Evolutionary conservation across 2,888 invertebrate species (phyloP), one percentile per base, ranked within the genome.

Genomic region (Athetis lepigone): DNA sequence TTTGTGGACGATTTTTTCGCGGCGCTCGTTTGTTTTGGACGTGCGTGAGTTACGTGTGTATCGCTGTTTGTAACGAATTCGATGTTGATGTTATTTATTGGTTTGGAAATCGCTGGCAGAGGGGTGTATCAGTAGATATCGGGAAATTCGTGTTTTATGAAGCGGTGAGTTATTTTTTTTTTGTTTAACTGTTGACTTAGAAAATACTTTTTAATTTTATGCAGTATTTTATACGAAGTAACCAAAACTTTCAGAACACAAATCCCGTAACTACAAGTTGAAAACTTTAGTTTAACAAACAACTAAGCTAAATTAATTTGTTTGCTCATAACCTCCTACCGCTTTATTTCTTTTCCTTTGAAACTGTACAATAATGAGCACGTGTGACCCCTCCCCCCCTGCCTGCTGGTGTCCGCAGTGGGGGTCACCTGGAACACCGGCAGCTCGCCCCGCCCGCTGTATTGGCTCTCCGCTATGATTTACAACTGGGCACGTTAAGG

Each of bases 1-100:
- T 82, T 80, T 71, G 78, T 69, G 58, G 69, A 78, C 74, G 63
- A 57, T 68, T 80, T 82, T 82, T 75, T 79, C 64, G n/a, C 66
- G 67, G 64, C 77, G 62, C 71, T 67, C 68, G 76, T 80, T 83
- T 78, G 76, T 79, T 75, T 77, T 67, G 70, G 64, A 73, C 63
- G 77, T 79, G 83, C 79, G 77, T 79, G 71, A 77, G 66, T 74
- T 70, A 78, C 78, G 71, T 64, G 78, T 65, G 67, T 68, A 43
- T 58, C 50, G 61, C 45, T 61, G 43, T 72, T 78, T 63, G 70
- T 71, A 58, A 61, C 69, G 58, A 61, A 62, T 70, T 73, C 72
- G 71, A 77, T 63, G 59, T 66, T 72, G 60, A 71, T 63, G 73
- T 79, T 63, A 76, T 76, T 76, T 78, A 78, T 78, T 70, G 54